These are phyloP conservation scores for Sitta europaea DNA, from an alignment of 2,113 vertebrate genomes.

Conservation along the genomic window DNA sequence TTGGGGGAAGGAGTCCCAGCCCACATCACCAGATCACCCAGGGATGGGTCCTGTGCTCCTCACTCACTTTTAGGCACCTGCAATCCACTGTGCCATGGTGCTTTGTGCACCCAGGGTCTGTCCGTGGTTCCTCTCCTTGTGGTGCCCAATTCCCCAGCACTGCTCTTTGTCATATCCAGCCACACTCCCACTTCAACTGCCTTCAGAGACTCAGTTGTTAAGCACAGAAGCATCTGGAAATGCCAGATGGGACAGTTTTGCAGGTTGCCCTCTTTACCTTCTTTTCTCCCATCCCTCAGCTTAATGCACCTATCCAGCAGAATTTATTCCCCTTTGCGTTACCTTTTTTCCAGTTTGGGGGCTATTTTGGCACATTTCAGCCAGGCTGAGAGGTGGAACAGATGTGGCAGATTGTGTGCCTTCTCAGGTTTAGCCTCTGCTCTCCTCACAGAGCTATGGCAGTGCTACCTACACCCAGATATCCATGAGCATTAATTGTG, in stretches of 20 bases:
- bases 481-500: not conserved
- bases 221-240: not conserved
- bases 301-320: not conserved
- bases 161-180: not conserved
- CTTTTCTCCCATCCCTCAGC: not conserved
- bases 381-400: not conserved
- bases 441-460: not conserved
- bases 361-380: rapidly evolving
- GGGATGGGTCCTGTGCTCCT: not conserved
- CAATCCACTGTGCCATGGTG: rapidly evolving
- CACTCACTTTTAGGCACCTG: not conserved
- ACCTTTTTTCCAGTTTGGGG: not conserved
- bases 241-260: not conserved
- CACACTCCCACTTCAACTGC: not conserved
- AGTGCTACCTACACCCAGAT: not conserved
- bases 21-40: not conserved
- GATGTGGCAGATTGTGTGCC: not conserved
- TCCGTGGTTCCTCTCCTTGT: not conserved
- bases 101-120: not conserved
- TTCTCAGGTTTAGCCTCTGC: not conserved
- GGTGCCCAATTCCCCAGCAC: not conserved
- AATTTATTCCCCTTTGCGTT: not conserved
- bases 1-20: not conserved
- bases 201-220: not conserved
- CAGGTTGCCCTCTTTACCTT: not conserved